Evolutionary conservation across 2,113 vertebrate species (phyloP), one percentile per base, ranked within the genome.

Genomic region (Elanoides forficatus): DNA sequence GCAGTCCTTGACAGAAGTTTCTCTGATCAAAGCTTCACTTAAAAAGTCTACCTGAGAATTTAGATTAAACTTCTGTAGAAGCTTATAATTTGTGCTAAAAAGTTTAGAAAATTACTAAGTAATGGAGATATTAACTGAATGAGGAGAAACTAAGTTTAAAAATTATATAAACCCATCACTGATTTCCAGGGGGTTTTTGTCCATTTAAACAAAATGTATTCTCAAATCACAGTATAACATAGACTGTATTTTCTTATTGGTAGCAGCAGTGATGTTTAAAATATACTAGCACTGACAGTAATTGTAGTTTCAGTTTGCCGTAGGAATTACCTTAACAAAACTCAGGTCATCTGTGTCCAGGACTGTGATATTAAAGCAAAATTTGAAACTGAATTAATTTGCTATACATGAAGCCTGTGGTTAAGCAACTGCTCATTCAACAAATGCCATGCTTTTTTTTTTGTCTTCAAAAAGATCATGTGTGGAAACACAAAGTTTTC

Each of bases 141-240:
- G 16, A 79, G 22, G 22, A 93, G 20, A 81, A 78, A 48, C 1
- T 45, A 60, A 42, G 5, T 50, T 85, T 70, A 21, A 92, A 81
- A 86, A 26, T n/a, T 30, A 18, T 23, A n/a, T 15, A 15, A 82
- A 63, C 58, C 9, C 5, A 53, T n/a, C 2, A 15, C 3, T 53
- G 19, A 47, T 72, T 82, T 76, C 40, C 7, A 34, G 15, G 32
- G 4, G 1, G 0, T 0, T 0, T 47, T 70, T 83, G 6, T 70
- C 27, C 5, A 13, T 48, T 71, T 71, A 47, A 78, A n/a, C 2
- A 63, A 48, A 90, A 75, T 12, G 1, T n/a, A 21, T 53, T 90
- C 36, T 94, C 32, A 79, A 68, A 65, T 36, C 74, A 56, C 7
- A 53, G 14, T 34, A 12, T 10, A 56, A 34, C 1, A 11, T 6